These are phyloP conservation scores for Ibycter americanus DNA, from an alignment of 2,797 vertebrate genomes.

Conservation along the genomic window DNA sequence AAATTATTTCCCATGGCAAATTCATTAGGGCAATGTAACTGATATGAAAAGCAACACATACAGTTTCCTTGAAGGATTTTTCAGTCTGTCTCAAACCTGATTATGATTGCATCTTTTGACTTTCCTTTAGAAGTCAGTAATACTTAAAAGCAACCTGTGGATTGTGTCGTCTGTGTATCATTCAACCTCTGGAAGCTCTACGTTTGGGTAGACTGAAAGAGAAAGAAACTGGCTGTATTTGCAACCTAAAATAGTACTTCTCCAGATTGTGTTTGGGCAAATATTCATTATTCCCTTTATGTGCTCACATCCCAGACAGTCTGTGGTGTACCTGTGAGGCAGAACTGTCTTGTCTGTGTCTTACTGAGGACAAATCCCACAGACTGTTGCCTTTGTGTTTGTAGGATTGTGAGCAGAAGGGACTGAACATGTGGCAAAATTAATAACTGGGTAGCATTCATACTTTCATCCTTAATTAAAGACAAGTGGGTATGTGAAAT, in stretches of 20 bases:
- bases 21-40: background rate
- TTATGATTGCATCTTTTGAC: background rate
- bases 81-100: background rate
- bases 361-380: background rate
- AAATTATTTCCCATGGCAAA: background rate
- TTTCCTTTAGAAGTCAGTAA: background rate
- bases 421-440: conserved; percentile 18
- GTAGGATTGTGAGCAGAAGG: background rate
- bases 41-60: background rate
- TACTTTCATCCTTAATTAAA: conserved; percentile 47
- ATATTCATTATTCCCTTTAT: background rate
- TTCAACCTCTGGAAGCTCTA: background rate
- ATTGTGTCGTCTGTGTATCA: background rate
- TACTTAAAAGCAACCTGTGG: background rate
- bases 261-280: background rate
- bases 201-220: background rate
- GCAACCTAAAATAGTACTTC: background rate
- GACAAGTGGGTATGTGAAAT: conserved; percentile 31
- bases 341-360: background rate
- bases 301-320: background rate
- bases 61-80: background rate
- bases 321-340: background rate
- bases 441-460: background rate
- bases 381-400: background rate
- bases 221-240: background rate